Conservation (phyloP, 2,113 vertebrate genomes). For the Syngnathus floridae region DNA sequence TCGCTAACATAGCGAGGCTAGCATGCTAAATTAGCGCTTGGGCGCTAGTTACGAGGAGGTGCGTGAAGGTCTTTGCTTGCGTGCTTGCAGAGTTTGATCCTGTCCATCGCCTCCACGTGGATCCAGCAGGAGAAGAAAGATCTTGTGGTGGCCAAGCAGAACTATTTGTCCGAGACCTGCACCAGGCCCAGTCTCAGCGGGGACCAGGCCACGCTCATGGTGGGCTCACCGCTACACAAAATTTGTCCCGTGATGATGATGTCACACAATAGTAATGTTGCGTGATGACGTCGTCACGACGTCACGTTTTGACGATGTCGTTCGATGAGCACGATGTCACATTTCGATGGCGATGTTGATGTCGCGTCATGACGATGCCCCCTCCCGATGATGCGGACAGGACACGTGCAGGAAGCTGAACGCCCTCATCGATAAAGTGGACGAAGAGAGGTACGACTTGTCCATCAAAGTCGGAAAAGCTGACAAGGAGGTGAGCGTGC, state of each 20-base stretch:
- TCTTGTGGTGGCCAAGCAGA: conserved; percentile 68
- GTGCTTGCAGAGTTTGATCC: conserved; percentile 81
- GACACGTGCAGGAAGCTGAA: conserved; percentile 84
- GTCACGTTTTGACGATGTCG: no score
- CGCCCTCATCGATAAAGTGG: conserved; percentile 76
- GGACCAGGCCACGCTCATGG: conserved; percentile 49
- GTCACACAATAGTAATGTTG: not conserved
- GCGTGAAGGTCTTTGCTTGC: not conserved
- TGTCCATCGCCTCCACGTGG: conserved; percentile 78
- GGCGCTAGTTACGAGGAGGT: no score
- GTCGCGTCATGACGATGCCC: not conserved
- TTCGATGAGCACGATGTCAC: not conserved
- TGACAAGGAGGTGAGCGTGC: conserved; percentile 78
- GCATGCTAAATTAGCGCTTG: no score
- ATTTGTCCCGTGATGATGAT: not conserved
- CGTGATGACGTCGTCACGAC: not conserved
- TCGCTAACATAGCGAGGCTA: no score
- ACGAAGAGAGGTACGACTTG: conserved; percentile 91
- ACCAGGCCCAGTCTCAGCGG: conserved; percentile 65
- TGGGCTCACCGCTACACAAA: not conserved
- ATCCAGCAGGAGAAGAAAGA: conserved; percentile 77
- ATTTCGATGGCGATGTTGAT: not conserved
- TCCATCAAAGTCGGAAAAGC: conserved; percentile 77
- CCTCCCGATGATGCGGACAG: conserved; percentile 51
- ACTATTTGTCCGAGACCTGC: conserved; percentile 78